phyloP scores from a whole-genome alignment of 2,888 invertebrate genomes.

The Boloria euphrosyne region DNA sequence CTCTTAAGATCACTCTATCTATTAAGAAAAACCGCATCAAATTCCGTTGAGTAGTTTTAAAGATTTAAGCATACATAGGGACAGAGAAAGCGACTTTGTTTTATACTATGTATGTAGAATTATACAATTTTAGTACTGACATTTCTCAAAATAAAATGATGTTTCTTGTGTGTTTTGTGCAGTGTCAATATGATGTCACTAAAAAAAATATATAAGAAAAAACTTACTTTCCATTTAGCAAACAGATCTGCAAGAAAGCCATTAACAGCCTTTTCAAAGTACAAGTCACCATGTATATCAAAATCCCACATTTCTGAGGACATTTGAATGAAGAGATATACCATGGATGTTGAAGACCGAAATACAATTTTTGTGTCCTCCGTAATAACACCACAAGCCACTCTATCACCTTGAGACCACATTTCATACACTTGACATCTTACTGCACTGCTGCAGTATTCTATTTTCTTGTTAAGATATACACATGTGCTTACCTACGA shows the following conservation, averaged over 20 bases:
- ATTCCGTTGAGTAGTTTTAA: no score
- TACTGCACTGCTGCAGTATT: conserved; percentile 92
- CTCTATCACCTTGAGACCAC: conserved; percentile 97
- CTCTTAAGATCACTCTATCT: no score
- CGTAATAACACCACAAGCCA: conserved; percentile 96
- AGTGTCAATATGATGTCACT: background rate
- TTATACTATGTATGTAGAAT: no score
- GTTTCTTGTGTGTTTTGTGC: no score
- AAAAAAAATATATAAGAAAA: no score
- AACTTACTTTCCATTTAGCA: conserved; percentile 94
- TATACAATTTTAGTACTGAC: no score
- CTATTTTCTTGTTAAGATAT: conserved; percentile 96
- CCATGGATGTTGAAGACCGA: conserved; percentile 98
- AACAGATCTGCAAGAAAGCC: conserved; percentile 98
- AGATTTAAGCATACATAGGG: no score
- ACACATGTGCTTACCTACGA: conserved; percentile 93
- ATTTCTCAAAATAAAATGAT: no score
- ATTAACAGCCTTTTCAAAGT: conserved; percentile 98
- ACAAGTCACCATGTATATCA: conserved; percentile 98
- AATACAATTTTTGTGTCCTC: conserved; percentile 98
- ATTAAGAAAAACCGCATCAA: no score
- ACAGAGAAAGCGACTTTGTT: no score
- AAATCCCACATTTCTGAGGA: conserved; percentile 99
- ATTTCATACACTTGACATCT: conserved; percentile 96
- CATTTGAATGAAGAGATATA: conserved; percentile 99